phyloP scores from a whole-genome alignment of 1,140 invertebrate species.

The Lasioglossum baleicum region DNA sequence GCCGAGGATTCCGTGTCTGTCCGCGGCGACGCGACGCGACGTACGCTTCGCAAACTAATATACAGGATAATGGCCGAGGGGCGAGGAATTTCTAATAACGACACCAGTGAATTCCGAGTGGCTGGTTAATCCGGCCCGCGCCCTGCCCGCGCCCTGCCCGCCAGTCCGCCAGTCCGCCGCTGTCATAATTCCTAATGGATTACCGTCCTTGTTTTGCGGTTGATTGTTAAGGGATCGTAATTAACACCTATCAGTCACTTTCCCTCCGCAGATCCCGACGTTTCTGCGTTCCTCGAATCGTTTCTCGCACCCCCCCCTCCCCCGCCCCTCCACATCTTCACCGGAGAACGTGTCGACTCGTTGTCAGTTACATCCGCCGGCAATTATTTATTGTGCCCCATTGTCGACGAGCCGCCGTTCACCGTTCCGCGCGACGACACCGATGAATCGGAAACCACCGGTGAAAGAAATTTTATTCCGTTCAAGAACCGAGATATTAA shows the following conservation, averaged over 20 bases:
- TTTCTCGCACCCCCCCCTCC: no score
- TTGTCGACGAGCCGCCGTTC: not conserved
- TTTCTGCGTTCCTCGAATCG: not conserved
- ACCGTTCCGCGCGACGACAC: no score
- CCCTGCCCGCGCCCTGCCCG: no score
- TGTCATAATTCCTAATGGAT: constrained; percentile 30
- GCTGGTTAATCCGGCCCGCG: constrained; percentile 6
- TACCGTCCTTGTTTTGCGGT: constrained; percentile 11
- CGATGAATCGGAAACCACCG: no score
- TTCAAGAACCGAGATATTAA: no score
- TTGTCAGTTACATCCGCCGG: not conserved
- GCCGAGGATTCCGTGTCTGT: not conserved
- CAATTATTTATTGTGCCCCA: not conserved
- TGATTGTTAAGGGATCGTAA: constrained; percentile 18
- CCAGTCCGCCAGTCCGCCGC: no score
- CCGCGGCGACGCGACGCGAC: not conserved
- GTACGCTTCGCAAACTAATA: constrained; percentile 15
- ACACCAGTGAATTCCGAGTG: constrained; percentile 8
- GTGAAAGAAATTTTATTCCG: no score
- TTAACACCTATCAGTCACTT: constrained; percentile 20
- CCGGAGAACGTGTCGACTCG: no score
- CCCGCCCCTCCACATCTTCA: not conserved
- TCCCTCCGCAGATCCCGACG: not conserved
- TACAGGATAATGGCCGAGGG: not conserved
- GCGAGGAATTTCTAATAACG: constrained; percentile 34